Percentiles rank a stretch among this genome's conserved stretches.
Conservation (phyloP, 2,797 vertebrate genomes). For the Mycteria americana region DNA sequence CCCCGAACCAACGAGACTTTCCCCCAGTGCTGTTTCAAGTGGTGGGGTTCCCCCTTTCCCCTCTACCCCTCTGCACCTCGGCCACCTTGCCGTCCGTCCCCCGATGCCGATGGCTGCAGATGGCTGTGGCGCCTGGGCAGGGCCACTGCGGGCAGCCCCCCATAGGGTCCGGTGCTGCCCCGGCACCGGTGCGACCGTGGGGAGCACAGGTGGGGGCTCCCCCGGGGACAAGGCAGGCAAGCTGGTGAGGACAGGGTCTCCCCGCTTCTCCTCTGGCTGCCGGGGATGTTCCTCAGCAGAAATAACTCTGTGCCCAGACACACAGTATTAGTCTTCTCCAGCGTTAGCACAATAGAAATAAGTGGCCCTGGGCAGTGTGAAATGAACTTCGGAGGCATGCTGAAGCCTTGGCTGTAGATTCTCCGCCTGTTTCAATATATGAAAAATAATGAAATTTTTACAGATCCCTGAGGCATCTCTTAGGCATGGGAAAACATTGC, state of each 20-base stretch:
- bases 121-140: not conserved
- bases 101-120: not conserved
- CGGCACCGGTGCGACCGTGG: fast-evolving
- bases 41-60: not conserved
- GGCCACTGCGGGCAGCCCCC: not conserved
- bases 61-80: not conserved
- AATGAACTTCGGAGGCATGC: not conserved
- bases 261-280: not conserved
- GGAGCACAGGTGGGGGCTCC: fast-evolving
- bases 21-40: not conserved
- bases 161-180: not conserved
- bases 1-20: not conserved
- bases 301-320: not conserved
- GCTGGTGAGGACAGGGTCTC: not conserved
- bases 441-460: slow-evolving; percentile 30
- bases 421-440: not conserved
- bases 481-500: not conserved
- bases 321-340: not conserved
- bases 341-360: not conserved
- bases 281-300: not conserved
- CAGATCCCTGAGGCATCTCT: slow-evolving; percentile 9
- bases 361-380: not conserved
- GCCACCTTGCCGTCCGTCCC: not conserved
- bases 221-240: no score
- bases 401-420: slow-evolving; percentile 13